phyloP scores from a whole-genome alignment of 2,888 invertebrate species.

The Metallyticus violacea region DNA sequence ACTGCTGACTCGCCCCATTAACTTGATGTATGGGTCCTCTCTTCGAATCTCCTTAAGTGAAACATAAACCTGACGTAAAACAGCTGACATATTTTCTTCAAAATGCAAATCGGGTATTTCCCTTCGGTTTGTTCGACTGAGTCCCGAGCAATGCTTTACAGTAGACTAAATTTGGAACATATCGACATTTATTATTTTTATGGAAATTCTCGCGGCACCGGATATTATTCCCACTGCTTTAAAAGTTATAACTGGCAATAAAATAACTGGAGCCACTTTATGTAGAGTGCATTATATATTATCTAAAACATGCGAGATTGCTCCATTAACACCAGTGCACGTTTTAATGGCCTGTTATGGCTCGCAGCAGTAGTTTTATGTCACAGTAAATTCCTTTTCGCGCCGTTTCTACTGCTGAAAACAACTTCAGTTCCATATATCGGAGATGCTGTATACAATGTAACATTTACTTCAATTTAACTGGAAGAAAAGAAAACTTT shows the following conservation, averaged over 20 bases:
- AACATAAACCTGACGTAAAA: too few species aligned
- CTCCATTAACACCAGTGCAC: not conserved
- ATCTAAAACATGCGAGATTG: too few species aligned
- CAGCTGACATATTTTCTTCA: too few species aligned
- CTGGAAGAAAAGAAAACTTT: too few species aligned
- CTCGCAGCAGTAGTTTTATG: not conserved
- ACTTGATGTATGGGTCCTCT: not conserved
- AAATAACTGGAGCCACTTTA: not conserved
- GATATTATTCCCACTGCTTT: not conserved
- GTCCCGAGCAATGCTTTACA: too few species aligned
- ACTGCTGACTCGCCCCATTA: not conserved
- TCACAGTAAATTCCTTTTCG: not conserved
- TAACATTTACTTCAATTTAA: too few species aligned
- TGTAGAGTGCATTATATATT: too few species aligned
- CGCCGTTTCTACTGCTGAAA: too few species aligned
- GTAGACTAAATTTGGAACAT: not conserved
- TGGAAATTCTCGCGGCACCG: not conserved
- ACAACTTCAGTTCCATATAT: too few species aligned
- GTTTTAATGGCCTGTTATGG: not conserved
- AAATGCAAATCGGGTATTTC: too few species aligned
- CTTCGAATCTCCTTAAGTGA: not conserved
- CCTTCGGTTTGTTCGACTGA: too few species aligned
- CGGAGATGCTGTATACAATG: too few species aligned
- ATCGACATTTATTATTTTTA: not conserved
- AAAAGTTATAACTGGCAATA: not conserved